A percentile compares a stretch with the other conserved stretches of the same genome.
phyloP scores from a whole-genome alignment of 1,140 invertebrate genomes.

The Musca vetustissima region DNA sequence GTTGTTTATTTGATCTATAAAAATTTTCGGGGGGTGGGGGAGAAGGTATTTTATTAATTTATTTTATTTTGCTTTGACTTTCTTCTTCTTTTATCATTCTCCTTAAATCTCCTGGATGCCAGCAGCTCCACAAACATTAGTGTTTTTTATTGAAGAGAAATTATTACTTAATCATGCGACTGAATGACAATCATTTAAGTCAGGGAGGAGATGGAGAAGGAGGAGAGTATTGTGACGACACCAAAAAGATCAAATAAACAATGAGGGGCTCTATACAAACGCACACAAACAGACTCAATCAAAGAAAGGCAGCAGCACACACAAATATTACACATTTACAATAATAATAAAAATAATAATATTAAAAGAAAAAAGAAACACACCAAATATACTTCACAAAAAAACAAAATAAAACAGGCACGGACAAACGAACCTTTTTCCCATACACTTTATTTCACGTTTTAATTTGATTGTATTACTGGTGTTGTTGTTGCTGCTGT shows the following conservation, averaged over 20 bases:
- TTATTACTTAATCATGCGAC: constrained; percentile 14
- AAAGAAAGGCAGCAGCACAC: background rate
- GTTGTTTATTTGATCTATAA: too few relatives aligned
- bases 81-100: background rate
- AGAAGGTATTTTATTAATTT: too few relatives aligned
- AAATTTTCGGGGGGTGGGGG: too few relatives aligned
- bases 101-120: background rate
- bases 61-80: background rate
- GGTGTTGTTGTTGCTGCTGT: background rate
- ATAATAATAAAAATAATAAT: too few relatives aligned
- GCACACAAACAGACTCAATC: background rate
- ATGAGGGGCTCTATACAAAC: background rate
- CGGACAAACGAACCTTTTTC: too few relatives aligned
- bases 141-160: background rate
- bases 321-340: background rate
- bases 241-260: constrained; percentile 8
- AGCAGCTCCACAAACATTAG: too few relatives aligned
- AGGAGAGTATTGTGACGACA: background rate
- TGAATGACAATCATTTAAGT: too few relatives aligned
- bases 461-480: constrained; percentile 1
- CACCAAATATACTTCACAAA: too few relatives aligned
- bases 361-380: too few relatives aligned
- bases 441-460: background rate
- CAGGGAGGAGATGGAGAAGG: too few relatives aligned
- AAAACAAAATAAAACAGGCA: too few relatives aligned